phyloP scores from a whole-genome alignment of 2,113 vertebrate genomes.

The Microtus pennsylvanicus region DNA sequence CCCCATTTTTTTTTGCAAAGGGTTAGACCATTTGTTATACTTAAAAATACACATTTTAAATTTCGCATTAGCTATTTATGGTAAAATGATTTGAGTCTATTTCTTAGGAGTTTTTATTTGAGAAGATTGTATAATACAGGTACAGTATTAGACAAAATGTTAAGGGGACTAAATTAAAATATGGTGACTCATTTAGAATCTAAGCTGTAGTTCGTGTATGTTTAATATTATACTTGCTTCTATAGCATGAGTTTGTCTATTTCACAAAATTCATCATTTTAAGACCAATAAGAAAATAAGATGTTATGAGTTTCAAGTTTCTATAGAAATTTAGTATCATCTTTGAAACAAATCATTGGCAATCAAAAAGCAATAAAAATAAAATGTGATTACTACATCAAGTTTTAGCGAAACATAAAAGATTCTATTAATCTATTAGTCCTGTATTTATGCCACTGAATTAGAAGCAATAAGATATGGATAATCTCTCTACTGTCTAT shows the following conservation, averaged over 20 bases:
- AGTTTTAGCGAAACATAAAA: background rate
- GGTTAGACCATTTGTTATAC: background rate
- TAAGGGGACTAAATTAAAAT: slow-evolving; percentile 13
- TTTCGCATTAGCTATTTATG: background rate
- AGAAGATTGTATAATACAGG: background rate
- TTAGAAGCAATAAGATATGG: background rate
- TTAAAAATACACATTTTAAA: background rate
- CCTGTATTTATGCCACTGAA: background rate
- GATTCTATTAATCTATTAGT: background rate
- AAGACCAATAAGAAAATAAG: background rate
- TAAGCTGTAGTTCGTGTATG: background rate
- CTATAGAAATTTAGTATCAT: background rate
- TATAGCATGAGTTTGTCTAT: background rate
- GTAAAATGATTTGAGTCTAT: background rate
- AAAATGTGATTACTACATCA: background rate
- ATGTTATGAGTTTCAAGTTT: background rate
- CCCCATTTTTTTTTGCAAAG: background rate
- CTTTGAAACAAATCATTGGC: background rate
- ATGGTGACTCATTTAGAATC: background rate
- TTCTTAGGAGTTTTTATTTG: background rate
- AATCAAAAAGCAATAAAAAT: background rate
- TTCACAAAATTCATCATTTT: background rate
- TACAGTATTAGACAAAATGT: background rate
- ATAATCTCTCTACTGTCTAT: background rate
- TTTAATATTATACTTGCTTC: background rate